Conservation (phyloP, 2,888 invertebrate genomes). For the Apotomis betuletana region DNA sequence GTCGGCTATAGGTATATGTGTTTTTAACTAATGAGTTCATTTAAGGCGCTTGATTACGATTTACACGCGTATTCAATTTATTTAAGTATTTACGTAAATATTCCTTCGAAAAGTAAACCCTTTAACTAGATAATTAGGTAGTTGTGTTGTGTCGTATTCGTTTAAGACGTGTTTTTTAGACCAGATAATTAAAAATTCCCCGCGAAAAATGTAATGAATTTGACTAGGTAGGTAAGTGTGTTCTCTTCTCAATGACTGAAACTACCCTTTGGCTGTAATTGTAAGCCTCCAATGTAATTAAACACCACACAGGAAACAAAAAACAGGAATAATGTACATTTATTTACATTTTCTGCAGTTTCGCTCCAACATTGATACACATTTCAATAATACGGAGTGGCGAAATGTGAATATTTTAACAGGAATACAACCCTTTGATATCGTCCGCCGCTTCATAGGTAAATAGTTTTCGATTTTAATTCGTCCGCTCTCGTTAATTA, state of each 20-base stretch:
- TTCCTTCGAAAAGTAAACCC: too few relatives aligned
- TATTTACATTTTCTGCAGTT: slow-evolving; percentile 19
- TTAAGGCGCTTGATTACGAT: background rate
- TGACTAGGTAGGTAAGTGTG: too few relatives aligned
- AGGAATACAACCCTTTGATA: slow-evolving; percentile 29
- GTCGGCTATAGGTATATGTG: background rate
- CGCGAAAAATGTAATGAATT: too few relatives aligned
- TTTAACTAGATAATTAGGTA: too few relatives aligned
- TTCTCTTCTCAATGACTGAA: background rate
- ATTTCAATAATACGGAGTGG: slow-evolving; percentile 22
- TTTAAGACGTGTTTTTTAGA: too few relatives aligned
- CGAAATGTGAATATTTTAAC: slow-evolving; percentile 34
- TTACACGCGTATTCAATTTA: background rate
- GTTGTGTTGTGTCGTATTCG: too few relatives aligned
- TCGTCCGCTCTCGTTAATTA: slow-evolving; percentile 19
- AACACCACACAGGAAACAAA: slow-evolving; percentile 7
- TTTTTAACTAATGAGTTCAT: background rate
- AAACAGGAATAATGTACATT: slow-evolving; percentile 9
- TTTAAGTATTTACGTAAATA: too few relatives aligned
- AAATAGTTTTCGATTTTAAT: slow-evolving; percentile 38
- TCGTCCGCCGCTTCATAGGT: slow-evolving; percentile 14
- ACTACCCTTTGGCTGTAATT: background rate
- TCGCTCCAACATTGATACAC: slow-evolving; percentile 22
- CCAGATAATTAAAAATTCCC: too few relatives aligned
- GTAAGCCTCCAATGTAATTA: background rate